Conservation (phyloP, 2,888 invertebrate species). For the Helobdella robusta region DNA sequence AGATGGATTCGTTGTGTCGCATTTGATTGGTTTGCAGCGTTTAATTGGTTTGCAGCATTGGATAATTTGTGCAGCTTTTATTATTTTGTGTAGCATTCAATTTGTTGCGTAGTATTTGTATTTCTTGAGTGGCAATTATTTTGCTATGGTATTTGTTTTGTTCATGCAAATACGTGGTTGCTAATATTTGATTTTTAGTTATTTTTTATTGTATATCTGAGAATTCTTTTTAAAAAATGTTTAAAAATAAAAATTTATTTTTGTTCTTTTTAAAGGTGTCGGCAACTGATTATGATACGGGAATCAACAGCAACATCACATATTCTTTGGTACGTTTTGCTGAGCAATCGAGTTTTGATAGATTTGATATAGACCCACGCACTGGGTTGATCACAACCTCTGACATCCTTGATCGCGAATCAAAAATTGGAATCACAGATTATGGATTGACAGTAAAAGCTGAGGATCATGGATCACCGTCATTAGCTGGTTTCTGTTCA, state of each 20-base stretch:
- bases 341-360: constrained; percentile 61
- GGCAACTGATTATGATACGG: constrained; percentile 90
- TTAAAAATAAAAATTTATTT: background rate
- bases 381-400: constrained; percentile 73
- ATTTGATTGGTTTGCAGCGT: background rate
- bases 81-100: too few relatives aligned
- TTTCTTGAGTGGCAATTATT: too few relatives aligned
- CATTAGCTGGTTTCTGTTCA: constrained; percentile 88
- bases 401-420: constrained; percentile 73
- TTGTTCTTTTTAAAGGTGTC: constrained; percentile 64
- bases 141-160: too few relatives aligned
- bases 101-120: too few relatives aligned
- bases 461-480: constrained; percentile 93
- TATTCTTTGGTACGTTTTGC: constrained; percentile 86
- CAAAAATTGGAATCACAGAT: constrained; percentile 37
- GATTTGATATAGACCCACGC: constrained; percentile 88
- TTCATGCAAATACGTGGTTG: too few relatives aligned
- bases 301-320: constrained; percentile 66
- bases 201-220: too few relatives aligned
- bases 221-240: background rate
- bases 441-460: constrained; percentile 72
- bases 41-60: background rate
- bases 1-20: too few relatives aligned
- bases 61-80: background rate
- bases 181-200: too few relatives aligned